Percentiles rank a stretch among this genome's conserved stretches.
phyloP scores from a whole-genome alignment of 2,113 vertebrate species.

The Lynx canadensis region DNA sequence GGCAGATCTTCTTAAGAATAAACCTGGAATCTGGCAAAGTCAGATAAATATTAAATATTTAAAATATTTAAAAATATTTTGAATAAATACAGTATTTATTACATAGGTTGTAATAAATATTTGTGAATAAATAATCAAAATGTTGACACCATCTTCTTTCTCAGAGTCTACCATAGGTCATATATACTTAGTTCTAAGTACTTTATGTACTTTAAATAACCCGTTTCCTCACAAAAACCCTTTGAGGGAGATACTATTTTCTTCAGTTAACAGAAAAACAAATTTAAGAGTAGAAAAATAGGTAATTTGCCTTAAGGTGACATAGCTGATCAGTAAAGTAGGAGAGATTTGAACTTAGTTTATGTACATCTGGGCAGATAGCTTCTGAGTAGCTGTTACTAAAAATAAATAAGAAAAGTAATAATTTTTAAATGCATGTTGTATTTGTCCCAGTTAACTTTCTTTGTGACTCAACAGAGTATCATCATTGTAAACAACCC shows the following conservation, averaged over 20 bases:
- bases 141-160: neutral
- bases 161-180: neutral
- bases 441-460: neutral
- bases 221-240: neutral
- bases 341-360: neutral
- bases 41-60: too few relatives aligned
- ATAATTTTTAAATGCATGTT: neutral
- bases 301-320: neutral
- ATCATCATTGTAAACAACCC: neutral
- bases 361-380: neutral
- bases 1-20: neutral
- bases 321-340: neutral
- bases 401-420: neutral
- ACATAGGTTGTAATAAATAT: neutral
- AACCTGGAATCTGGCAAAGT: neutral
- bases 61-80: too few relatives aligned
- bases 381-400: neutral
- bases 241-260: neutral
- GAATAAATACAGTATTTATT: too few relatives aligned
- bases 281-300: neutral
- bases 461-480: neutral
- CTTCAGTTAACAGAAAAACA: neutral
- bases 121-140: neutral
- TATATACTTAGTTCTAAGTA: neutral
- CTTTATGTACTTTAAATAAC: neutral